phyloP scores from a whole-genome alignment of 2,888 invertebrate genomes.

The Lapara coniferarum region DNA sequence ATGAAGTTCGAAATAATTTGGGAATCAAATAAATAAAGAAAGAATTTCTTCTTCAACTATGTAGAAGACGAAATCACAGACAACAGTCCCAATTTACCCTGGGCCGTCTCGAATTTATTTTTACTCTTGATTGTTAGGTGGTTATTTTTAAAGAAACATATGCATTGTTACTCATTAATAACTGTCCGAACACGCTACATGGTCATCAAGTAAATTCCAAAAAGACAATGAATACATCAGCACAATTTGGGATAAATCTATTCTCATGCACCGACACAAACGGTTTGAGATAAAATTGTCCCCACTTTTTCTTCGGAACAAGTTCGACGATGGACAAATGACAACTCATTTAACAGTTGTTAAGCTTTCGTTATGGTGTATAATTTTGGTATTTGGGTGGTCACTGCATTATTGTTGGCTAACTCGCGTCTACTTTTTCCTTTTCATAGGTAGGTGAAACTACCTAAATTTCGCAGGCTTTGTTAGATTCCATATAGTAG shows the following conservation, averaged over 20 bases:
- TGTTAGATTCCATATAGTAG: too few relatives aligned
- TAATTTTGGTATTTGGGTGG: background rate
- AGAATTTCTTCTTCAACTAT: background rate
- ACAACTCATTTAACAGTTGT: background rate
- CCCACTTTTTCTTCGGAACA: background rate
- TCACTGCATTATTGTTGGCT: background rate
- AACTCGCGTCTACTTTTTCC: too few relatives aligned
- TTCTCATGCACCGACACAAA: background rate
- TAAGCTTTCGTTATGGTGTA: background rate
- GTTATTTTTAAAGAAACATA: conserved; percentile 3
- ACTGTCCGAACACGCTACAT: conserved; percentile 5
- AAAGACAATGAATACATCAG: conserved; percentile 9
- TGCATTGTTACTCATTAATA: conserved; percentile 15
- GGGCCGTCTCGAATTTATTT: background rate
- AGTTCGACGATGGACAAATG: background rate
- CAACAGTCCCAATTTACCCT: background rate
- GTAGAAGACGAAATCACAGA: background rate
- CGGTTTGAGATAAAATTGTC: background rate
- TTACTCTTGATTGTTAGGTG: background rate
- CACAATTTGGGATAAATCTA: background rate
- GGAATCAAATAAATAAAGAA: too few relatives aligned
- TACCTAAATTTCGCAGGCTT: background rate
- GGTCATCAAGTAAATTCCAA: conserved; percentile 15
- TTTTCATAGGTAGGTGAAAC: too few relatives aligned
- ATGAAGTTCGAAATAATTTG: too few relatives aligned